A percentile compares a stretch with the other conserved stretches of the same genome.
These are phyloP conservation scores for Takifugu rubripes DNA, from an alignment of 2,797 vertebrate genomes.

Conservation along the genomic window DNA sequence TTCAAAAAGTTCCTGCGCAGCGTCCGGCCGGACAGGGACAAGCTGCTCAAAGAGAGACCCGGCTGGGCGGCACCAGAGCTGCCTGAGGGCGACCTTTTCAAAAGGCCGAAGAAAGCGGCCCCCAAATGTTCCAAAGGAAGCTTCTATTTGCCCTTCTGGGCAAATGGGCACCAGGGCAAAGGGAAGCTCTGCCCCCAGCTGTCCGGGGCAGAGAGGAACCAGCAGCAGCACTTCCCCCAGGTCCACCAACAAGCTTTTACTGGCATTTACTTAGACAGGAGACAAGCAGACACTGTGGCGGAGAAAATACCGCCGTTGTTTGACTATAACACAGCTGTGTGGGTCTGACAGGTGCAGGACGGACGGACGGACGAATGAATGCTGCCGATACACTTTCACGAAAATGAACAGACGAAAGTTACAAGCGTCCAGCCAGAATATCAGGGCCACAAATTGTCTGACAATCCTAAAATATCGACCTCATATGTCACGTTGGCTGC, in stretches of 20 bases:
- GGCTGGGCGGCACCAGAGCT: constrained; percentile 82
- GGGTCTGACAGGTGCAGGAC: constrained; percentile 84
- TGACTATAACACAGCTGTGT: constrained; percentile 93
- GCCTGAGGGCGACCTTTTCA: constrained; percentile 74
- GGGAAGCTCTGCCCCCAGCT: constrained; percentile 59
- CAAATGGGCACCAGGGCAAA: constrained; percentile 74
- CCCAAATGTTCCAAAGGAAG: constrained; percentile 78
- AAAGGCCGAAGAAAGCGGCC: constrained; percentile 82
- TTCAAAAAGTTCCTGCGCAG: constrained; percentile 94
- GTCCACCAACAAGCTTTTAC: constrained; percentile 62
- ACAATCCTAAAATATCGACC: constrained; percentile 64
- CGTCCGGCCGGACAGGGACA: constrained; percentile 88
- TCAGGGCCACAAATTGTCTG: constrained; percentile 55
- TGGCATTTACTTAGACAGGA: constrained; percentile 66
- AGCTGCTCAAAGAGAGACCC: constrained; percentile 90
- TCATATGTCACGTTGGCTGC: constrained; percentile 24
- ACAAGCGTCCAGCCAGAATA: constrained; percentile 33
- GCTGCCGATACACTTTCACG: no score
- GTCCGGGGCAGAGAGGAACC: constrained; percentile 45
- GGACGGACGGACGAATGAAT: constrained; percentile 22
- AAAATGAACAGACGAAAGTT: constrained; percentile 42
- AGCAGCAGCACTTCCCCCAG: constrained; percentile 48
- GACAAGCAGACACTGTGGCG: constrained; percentile 58
- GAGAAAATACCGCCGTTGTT: constrained; percentile 79
- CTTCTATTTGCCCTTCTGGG: constrained; percentile 83